These are phyloP conservation scores for Archilochus colubris DNA, from an alignment of 2,113 vertebrate genomes.

Conservation along the genomic window DNA sequence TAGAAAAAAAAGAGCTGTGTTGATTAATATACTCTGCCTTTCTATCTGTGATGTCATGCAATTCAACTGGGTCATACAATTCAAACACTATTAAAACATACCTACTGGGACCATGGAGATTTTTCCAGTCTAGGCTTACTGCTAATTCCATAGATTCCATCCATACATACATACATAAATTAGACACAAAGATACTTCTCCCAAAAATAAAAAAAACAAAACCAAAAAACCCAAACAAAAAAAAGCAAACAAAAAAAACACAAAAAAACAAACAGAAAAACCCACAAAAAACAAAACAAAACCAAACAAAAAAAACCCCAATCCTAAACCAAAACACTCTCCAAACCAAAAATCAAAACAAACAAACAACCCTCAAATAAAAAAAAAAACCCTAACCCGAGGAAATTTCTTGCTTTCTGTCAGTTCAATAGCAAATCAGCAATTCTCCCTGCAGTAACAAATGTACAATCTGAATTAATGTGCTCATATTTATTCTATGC, in stretches of 20 bases:
- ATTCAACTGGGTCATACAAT: background rate
- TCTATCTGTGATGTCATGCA: background rate
- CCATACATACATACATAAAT: no score
- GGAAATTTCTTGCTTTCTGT: background rate
- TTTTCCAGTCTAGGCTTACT: background rate
- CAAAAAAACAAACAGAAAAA: background rate
- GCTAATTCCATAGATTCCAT: background rate
- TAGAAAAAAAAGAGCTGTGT: conserved; percentile 68
- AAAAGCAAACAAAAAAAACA: no score
- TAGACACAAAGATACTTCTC: background rate
- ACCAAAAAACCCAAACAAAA: background rate
- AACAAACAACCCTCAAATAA: background rate
- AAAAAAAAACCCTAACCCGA: fast-evolving
- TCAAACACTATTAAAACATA: background rate
- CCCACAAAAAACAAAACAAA: background rate
- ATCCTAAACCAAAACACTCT: background rate
- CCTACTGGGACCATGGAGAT: background rate
- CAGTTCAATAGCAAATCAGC: background rate
- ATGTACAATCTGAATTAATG: background rate
- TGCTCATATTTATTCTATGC: background rate
- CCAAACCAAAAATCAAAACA: background rate
- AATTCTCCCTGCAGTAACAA: background rate
- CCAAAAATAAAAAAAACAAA: background rate
- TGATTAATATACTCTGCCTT: conserved; percentile 42
- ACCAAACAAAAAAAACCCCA: no score